phyloP scores from a whole-genome alignment of 2,888 invertebrate genomes.

The Anaspis maculata region DNA sequence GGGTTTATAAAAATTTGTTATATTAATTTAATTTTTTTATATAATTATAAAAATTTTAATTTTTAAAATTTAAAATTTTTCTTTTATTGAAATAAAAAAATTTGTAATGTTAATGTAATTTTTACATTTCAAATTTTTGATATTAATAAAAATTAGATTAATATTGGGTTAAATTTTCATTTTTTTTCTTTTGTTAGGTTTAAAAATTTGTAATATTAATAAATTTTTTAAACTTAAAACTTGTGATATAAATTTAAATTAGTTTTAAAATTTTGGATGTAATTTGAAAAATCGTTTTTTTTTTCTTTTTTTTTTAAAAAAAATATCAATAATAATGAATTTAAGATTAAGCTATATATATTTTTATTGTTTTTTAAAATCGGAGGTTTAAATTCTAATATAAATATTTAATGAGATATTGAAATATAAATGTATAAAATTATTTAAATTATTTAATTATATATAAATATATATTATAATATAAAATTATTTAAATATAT shows the following conservation, averaged over 20 bases:
- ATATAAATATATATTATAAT: constrained; percentile 9
- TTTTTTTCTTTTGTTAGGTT: neutral
- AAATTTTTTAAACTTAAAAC: no score
- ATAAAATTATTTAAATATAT: constrained; percentile 9
- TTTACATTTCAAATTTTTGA: no score
- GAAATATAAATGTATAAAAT: constrained; percentile 20
- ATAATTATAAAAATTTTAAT: constrained; percentile 4
- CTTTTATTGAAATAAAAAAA: neutral
- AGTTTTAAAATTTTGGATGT: no score
- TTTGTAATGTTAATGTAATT: neutral
- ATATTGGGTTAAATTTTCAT: neutral
- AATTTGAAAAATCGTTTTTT: no score
- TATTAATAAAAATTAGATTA: neutral
- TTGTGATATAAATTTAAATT: no score
- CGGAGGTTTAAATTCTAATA: neutral
- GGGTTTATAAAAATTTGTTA: no score
- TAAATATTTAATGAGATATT: constrained; percentile 23
- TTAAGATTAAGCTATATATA: no score
- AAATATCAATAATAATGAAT: no score
- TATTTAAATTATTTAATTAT: constrained; percentile 20
- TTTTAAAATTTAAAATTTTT: constrained; percentile 22
- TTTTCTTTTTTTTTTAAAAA: no score
- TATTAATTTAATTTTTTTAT: constrained; percentile 4
- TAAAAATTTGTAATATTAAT: no score
- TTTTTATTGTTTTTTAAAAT: neutral